Conservation (phyloP, 2,888 invertebrate genomes). For the Calameuta filiformis region DNA sequence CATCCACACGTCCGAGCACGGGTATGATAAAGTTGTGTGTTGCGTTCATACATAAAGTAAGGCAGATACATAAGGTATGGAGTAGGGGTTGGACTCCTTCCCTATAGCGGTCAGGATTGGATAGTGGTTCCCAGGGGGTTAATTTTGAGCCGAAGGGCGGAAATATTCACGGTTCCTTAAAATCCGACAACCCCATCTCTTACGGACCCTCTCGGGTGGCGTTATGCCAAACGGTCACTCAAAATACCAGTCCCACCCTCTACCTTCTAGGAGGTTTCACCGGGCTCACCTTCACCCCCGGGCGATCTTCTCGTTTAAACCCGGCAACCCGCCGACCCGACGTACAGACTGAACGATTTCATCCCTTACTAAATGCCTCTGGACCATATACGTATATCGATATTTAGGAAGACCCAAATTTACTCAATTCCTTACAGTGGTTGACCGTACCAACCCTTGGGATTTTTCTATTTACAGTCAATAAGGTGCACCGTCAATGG, state of each 20-base stretch:
- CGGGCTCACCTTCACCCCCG: conserved; percentile 20
- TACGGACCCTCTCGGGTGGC: conserved; percentile 54
- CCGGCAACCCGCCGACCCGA: conserved; percentile 19
- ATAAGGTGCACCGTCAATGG: conserved; percentile 75
- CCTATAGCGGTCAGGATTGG: conserved; percentile 35
- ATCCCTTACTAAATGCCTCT: too few species aligned
- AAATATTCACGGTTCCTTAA: conserved; percentile 65
- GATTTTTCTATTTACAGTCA: conserved; percentile 67
- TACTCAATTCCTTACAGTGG: background rate
- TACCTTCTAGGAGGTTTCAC: conserved; percentile 23
- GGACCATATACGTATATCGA: background rate
- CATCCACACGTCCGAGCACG: background rate
- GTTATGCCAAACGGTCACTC: conserved; percentile 61
- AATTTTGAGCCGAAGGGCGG: conserved; percentile 55
- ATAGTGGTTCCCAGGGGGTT: conserved; percentile 57
- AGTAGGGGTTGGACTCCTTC: conserved; percentile 22
- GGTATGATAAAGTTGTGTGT: conserved; percentile 43
- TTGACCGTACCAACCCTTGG: background rate
- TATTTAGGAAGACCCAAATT: background rate
- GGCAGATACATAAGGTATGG: conserved; percentile 27
- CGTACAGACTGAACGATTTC: background rate
- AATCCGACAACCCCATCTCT: conserved; percentile 55
- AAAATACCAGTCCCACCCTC: conserved; percentile 46
- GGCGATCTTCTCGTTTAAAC: conserved; percentile 45
- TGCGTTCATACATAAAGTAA: conserved; percentile 38